phyloP scores from a whole-genome alignment of 2,113 vertebrate genomes.

The Albula goreensis region DNA sequence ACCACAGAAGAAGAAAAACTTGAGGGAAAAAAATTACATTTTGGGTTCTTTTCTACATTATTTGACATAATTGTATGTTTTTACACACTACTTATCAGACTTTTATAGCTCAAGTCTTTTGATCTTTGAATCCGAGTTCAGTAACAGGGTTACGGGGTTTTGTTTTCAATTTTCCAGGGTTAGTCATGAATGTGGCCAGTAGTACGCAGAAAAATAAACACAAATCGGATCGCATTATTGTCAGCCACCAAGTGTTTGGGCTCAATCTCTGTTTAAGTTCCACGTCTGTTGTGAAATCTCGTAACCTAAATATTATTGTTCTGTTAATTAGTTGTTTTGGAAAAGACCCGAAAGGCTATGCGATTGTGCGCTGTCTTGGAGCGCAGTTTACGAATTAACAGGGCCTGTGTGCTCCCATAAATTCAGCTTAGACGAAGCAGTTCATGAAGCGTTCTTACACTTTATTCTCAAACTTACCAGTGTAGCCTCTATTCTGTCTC shows the following conservation, averaged over 20 bases:
- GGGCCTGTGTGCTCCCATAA: background rate
- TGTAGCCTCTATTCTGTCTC: background rate
- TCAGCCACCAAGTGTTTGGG: background rate
- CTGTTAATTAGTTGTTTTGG: background rate
- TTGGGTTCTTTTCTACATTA: background rate
- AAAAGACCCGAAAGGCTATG: background rate
- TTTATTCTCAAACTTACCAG: background rate
- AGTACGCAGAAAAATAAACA: background rate
- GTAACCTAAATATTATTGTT: constrained; percentile 1
- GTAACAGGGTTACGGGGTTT: background rate
- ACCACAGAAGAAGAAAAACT: background rate
- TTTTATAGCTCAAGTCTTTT: background rate
- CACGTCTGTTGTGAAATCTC: background rate
- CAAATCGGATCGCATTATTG: background rate
- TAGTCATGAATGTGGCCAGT: background rate
- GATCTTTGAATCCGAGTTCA: background rate
- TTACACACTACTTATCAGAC: background rate
- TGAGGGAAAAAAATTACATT: background rate
- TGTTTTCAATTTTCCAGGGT: background rate
- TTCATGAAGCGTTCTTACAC: background rate
- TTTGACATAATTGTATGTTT: background rate
- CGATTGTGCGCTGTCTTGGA: background rate
- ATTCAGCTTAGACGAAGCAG: background rate
- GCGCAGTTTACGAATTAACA: background rate
- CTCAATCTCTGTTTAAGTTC: background rate